Percentiles rank a stretch among this genome's conserved stretches.
Evolutionary conservation across 2,797 vertebrate genomes (phyloP).

Genomic region (Molossus molossus): DNA sequence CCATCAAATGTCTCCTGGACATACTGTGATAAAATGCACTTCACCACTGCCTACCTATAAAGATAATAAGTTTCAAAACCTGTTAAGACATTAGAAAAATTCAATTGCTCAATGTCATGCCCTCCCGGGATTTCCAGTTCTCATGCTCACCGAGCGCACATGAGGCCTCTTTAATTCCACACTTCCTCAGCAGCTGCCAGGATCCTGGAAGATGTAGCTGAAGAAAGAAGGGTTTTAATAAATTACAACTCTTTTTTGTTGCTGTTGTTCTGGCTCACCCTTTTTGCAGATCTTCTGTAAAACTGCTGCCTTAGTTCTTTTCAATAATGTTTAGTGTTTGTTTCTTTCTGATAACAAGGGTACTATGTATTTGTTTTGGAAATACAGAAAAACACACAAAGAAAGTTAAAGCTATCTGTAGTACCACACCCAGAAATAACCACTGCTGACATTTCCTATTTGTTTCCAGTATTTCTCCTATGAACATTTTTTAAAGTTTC

Average conservation of each 20-base stretch:
- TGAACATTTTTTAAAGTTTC: not conserved
- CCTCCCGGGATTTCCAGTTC: not conserved
- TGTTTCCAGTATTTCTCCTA: not conserved
- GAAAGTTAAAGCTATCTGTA: not conserved
- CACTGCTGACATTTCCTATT: not conserved
- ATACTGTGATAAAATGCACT: conserved; percentile 7
- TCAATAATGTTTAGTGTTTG: not conserved
- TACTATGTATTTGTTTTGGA: conserved; percentile 11
- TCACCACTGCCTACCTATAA: not conserved
- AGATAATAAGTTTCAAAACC: conserved; percentile 3
- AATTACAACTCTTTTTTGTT: not conserved
- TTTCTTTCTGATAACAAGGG: not conserved
- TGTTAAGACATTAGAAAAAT: not conserved
- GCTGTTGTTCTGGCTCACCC: not conserved
- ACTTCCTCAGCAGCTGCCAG: conserved; percentile 16
- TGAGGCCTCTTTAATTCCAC: not conserved
- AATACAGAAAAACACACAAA: not conserved
- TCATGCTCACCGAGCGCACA: accelerated
- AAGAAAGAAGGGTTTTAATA: not conserved
- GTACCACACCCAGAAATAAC: conserved; percentile 20
- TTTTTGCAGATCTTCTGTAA: conserved; percentile 15
- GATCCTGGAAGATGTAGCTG: not conserved
- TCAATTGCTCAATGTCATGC: not conserved
- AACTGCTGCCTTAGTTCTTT: conserved; percentile 1
- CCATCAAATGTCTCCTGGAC: not conserved